Percentiles rank a stretch among this genome's conserved stretches.
Conservation (phyloP, 2,888 invertebrate genomes). For the Drosophila kambysellisi region DNA sequence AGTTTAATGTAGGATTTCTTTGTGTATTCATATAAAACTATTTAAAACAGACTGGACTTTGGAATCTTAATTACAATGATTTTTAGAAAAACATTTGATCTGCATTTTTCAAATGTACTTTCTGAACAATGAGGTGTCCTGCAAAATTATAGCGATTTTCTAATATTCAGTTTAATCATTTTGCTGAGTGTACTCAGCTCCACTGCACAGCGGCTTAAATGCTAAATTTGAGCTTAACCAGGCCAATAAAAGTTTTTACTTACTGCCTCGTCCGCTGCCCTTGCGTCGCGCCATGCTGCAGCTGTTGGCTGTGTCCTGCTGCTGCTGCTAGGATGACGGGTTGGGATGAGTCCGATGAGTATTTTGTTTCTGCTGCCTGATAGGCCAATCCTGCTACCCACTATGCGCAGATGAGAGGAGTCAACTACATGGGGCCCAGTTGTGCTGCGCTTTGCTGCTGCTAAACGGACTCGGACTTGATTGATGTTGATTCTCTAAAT, state of each 20-base stretch:
- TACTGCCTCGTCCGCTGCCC: constrained; percentile 82
- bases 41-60: no score
- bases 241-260: constrained; percentile 50
- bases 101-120: not conserved
- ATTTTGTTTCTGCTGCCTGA: constrained; percentile 20
- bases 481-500: constrained; percentile 58
- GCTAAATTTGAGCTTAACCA: not conserved
- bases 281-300: constrained; percentile 78
- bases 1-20: no score
- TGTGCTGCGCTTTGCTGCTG: constrained; percentile 13
- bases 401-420: constrained; percentile 29
- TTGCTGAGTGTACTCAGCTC: not conserved
- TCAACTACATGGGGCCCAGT: constrained; percentile 31
- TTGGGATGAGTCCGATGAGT: not conserved
- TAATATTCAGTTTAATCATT: no score
- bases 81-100: not conserved
- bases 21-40: no score
- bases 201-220: not conserved
- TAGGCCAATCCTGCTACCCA: constrained; percentile 14
- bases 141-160: no score
- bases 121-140: no score
- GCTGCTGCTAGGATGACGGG: not conserved
- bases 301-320: not conserved
- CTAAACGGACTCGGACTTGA: constrained; percentile 40
- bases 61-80: not conserved